A percentile compares a stretch with the other conserved stretches of the same genome.
Evolutionary conservation across 2,888 invertebrate species (phyloP).

Genomic region (Amphipyra tragopoginis): DNA sequence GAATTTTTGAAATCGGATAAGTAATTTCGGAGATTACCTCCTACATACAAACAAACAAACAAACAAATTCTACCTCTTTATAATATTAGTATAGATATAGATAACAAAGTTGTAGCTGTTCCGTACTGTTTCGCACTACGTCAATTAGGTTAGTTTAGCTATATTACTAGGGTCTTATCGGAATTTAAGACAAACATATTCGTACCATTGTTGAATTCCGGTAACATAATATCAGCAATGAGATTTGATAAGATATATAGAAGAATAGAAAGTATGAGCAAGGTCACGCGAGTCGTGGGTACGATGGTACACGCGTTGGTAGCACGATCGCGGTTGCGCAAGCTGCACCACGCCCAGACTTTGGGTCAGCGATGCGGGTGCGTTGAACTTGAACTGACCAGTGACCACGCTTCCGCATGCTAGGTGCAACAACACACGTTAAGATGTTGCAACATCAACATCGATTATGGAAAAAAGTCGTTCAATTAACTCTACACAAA

Average conservation of each 20-base stretch:
- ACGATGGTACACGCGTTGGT: constrained; percentile 39
- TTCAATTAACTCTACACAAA: constrained; percentile 44
- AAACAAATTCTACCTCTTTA: too few relatives aligned
- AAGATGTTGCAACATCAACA: constrained; percentile 34
- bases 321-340: constrained; percentile 57
- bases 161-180: too few relatives aligned
- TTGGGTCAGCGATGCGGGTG: constrained; percentile 67
- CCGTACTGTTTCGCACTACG: too few relatives aligned
- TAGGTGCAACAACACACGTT: constrained; percentile 35
- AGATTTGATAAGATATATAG: constrained; percentile 31
- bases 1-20: too few relatives aligned
- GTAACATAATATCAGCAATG: constrained; percentile 1
- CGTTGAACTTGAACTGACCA: constrained; percentile 75
- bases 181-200: too few relatives aligned
- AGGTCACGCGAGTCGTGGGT: constrained; percentile 50
- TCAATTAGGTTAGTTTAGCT: too few relatives aligned
- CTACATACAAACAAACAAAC: too few relatives aligned
- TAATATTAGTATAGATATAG: too few relatives aligned
- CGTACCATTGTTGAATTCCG: neutral
- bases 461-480: constrained; percentile 25
- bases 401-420: constrained; percentile 27
- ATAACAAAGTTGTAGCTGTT: too few relatives aligned
- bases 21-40: too few relatives aligned
- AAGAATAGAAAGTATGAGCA: constrained; percentile 65
- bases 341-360: constrained; percentile 51